Evolutionary conservation across 2,113 vertebrate genomes (phyloP).

Genomic region (Pluvianellus socialis): DNA sequence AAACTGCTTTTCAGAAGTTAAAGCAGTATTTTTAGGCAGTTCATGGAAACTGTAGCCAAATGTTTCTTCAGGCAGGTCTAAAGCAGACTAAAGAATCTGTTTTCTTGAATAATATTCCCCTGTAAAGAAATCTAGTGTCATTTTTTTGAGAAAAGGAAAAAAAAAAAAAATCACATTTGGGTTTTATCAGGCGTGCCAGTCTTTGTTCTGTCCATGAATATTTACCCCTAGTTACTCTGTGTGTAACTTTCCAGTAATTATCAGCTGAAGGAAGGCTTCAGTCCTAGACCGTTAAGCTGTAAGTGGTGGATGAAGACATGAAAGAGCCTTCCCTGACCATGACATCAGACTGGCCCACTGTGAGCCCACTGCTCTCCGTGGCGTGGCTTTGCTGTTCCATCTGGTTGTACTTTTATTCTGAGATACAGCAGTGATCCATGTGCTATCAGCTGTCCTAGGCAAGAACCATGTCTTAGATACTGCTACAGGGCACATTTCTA

Average conservation of each 20-base stretch:
- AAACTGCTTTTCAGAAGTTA: conserved; percentile 8
- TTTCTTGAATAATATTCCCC: not conserved
- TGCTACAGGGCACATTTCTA: not conserved
- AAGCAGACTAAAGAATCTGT: not conserved
- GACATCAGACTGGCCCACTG: not conserved
- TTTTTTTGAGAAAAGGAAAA: not conserved
- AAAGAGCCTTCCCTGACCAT: not conserved
- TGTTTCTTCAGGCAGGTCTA: not conserved
- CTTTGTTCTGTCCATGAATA: not conserved
- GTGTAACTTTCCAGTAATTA: not conserved
- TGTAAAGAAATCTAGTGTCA: not conserved
- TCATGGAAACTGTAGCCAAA: not conserved
- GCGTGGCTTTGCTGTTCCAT: not conserved
- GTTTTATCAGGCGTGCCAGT: not conserved
- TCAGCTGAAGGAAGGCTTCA: not conserved
- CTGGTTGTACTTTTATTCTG: not conserved
- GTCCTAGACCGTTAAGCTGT: not conserved
- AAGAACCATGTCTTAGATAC: not conserved
- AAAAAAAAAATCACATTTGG: not conserved
- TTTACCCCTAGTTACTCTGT: not conserved
- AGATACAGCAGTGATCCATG: not conserved
- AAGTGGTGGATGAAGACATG: not conserved
- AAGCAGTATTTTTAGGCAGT: not conserved
- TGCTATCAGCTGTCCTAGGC: not conserved
- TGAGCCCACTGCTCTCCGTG: not conserved